Conservation (phyloP, 2,797 vertebrate species). For the Eospalax fontanierii region DNA sequence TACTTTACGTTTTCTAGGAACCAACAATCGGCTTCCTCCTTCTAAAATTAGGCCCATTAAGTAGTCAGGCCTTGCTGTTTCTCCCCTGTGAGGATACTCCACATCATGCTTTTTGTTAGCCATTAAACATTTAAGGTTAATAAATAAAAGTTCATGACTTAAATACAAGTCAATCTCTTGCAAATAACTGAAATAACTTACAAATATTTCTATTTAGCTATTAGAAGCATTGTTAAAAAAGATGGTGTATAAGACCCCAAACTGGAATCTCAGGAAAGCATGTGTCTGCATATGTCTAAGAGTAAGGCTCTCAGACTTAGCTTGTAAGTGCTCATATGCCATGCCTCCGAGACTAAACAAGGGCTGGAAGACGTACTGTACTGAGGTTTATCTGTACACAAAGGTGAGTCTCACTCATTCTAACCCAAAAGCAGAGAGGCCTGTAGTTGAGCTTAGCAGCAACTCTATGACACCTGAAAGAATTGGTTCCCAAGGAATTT, state of each 20-base stretch:
- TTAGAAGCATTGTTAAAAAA: neutral
- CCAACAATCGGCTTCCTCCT: neutral
- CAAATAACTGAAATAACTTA: neutral
- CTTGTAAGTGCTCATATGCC: neutral
- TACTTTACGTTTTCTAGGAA: neutral
- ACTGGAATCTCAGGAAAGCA: neutral
- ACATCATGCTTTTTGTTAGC: neutral
- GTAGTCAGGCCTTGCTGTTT: neutral
- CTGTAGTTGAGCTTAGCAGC: neutral
- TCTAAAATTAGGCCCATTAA: neutral
- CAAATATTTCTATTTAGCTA: neutral
- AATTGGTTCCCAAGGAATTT: neutral
- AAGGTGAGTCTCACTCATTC: neutral
- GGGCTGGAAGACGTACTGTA: neutral
- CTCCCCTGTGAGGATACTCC: neutral
- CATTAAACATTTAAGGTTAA: neutral
- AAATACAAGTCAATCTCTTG: neutral
- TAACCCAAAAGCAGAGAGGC: neutral
- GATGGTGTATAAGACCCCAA: neutral
- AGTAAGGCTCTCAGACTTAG: neutral
- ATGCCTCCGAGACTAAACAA: neutral
- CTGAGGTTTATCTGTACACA: neutral
- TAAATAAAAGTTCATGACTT: neutral
- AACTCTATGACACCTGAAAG: neutral
- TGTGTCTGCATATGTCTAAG: neutral